Evolutionary conservation across 2,797 vertebrate species (phyloP).

Genomic region (Hippoglossus hippoglossus): DNA sequence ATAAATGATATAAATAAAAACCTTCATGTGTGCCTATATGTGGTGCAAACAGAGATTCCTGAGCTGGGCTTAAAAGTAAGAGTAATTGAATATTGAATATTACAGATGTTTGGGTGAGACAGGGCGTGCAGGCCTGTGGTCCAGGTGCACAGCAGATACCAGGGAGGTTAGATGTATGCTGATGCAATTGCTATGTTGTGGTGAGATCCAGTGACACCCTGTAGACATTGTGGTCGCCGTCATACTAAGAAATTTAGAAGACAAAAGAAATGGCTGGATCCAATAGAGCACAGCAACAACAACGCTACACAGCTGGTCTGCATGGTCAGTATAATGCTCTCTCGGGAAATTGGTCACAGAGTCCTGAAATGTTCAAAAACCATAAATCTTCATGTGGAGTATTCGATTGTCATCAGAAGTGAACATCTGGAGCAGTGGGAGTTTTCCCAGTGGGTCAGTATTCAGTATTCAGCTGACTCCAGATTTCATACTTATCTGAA

Average conservation of each 20-base stretch:
- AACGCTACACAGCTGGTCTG: neutral
- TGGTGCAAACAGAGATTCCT: neutral
- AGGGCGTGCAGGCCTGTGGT: neutral
- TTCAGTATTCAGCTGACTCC: neutral
- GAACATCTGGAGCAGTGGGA: slow-evolving; percentile 29
- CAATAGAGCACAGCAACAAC: neutral
- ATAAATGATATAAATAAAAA: neutral
- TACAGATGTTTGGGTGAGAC: slow-evolving; percentile 3
- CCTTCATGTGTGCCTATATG: neutral
- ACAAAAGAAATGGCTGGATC: slow-evolving; percentile 10
- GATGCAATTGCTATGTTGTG: slow-evolving; percentile 7
- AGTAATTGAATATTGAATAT: neutral
- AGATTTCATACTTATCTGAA: neutral
- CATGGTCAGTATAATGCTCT: neutral
- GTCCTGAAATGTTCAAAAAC: neutral
- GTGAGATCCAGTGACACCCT: neutral
- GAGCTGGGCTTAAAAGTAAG: neutral
- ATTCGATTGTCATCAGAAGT: slow-evolving; percentile 1
- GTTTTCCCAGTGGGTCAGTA: slow-evolving; percentile 1
- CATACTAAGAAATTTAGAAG: neutral
- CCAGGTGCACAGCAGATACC: slow-evolving; percentile 11
- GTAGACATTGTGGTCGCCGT: slow-evolving; percentile 1
- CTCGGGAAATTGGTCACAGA: neutral
- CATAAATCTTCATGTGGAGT: neutral
- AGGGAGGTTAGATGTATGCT: neutral